Evolutionary conservation across 2,888 invertebrate genomes (phyloP).

Genomic region (Eristalis arbustorum): DNA sequence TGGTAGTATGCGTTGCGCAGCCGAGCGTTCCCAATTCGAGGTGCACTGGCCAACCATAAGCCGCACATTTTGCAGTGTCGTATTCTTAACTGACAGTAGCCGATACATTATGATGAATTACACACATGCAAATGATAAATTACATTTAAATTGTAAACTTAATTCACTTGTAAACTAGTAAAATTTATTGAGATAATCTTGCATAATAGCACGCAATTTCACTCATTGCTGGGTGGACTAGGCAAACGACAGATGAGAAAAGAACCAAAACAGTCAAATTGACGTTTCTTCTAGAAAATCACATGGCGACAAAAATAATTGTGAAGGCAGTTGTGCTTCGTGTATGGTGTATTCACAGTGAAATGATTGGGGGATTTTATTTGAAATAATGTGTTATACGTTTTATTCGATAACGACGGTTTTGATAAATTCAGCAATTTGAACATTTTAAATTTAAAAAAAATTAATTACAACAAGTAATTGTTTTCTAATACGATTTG

Average conservation of each 20-base stretch:
- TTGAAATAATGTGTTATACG: neutral
- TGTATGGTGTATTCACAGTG: conserved; percentile 30
- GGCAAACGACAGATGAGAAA: conserved; percentile 15
- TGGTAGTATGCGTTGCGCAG: conserved; percentile 64
- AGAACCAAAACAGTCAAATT: conserved; percentile 61
- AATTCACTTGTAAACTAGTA: conserved; percentile 3
- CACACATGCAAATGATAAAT: conserved; percentile 1
- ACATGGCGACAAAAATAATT: conserved; percentile 46
- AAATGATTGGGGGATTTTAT: neutral
- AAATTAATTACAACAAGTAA: neutral
- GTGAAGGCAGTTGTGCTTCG: conserved; percentile 30
- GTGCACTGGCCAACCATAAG: conserved; percentile 71
- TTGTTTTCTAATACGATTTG: neutral
- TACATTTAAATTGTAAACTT: conserved; percentile 20
- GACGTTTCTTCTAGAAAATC: conserved; percentile 62
- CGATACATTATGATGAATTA: conserved; percentile 75
- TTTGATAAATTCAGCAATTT: neutral
- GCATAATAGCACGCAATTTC: conserved; percentile 61
- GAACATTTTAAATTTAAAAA: neutral
- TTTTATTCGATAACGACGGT: neutral
- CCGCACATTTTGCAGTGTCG: conserved; percentile 73
- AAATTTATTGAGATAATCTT: conserved; percentile 43
- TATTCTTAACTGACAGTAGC: conserved; percentile 74
- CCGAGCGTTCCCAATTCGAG: conserved; percentile 36
- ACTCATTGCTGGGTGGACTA: conserved; percentile 49